Evolutionary conservation across 2,888 invertebrate species (phyloP).

Genomic region (Apamea crenata): DNA sequence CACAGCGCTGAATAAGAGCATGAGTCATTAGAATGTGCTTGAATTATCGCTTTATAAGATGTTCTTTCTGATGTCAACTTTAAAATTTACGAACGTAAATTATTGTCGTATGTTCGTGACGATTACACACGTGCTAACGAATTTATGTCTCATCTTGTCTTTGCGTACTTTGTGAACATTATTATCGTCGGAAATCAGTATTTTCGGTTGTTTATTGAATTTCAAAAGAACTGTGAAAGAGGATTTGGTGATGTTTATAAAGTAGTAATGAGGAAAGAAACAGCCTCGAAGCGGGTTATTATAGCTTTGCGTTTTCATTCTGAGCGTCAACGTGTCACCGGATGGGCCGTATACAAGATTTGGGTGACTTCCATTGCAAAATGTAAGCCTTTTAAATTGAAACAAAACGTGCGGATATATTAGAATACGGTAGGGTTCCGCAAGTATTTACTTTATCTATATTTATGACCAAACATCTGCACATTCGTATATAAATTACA

Average conservation of each 20-base stretch:
- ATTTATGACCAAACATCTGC: conserved; percentile 68
- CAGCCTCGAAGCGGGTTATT: conserved; percentile 60
- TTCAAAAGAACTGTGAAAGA: conserved; percentile 81
- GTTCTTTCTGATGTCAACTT: conserved; percentile 90
- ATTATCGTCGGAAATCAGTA: conserved; percentile 85
- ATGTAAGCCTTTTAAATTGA: conserved; percentile 48
- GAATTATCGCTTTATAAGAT: conserved; percentile 87
- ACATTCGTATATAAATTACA: conserved; percentile 66
- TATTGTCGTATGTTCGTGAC: conserved; percentile 86
- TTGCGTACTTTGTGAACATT: conserved; percentile 82
- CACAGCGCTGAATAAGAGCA: conserved; percentile 67
- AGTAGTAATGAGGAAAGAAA: conserved; percentile 77
- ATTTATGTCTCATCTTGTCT: conserved; percentile 86
- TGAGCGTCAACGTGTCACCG: conserved; percentile 48
- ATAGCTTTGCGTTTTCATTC: conserved; percentile 42
- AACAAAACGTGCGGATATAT: conserved; percentile 37
- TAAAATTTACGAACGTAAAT: conserved; percentile 88
- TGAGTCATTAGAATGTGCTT: conserved; percentile 83
- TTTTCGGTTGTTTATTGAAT: conserved; percentile 86
- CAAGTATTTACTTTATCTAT: conserved; percentile 62
- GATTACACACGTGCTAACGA: conserved; percentile 88
- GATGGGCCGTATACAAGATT: conserved; percentile 41
- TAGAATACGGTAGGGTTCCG: conserved; percentile 42
- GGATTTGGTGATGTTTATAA: conserved; percentile 82
- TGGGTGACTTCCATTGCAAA: conserved; percentile 39